Evolutionary conservation across 1,140 invertebrate species (phyloP).

Genomic region (Penaeus indicus): DNA sequence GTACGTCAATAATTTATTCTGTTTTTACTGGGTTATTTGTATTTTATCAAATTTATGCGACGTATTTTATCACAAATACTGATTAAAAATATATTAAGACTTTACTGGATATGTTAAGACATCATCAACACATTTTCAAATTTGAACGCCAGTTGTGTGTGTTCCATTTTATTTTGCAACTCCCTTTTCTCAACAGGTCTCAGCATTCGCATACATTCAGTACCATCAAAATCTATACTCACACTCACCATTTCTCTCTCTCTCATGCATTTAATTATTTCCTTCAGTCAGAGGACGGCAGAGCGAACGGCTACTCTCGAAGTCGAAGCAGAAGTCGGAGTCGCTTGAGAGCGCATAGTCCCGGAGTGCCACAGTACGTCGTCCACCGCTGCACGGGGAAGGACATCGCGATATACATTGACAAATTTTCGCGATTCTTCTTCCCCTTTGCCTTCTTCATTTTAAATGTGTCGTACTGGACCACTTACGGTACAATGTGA

Average conservation of each 20-base stretch:
- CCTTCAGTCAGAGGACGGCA: slow-evolving; percentile 64
- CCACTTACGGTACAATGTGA: slow-evolving; percentile 74
- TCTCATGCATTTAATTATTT: background rate
- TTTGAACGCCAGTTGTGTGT: background rate
- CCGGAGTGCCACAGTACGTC: slow-evolving; percentile 79
- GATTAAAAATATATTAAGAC: too few species aligned
- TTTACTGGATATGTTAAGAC: too few species aligned
- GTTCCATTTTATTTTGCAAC: background rate
- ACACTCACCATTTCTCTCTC: background rate
- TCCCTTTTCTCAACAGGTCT: background rate
- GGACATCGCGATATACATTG: slow-evolving; percentile 87
- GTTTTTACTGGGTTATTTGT: too few species aligned
- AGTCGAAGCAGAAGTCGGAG: slow-evolving; percentile 67
- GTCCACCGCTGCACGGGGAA: slow-evolving; percentile 85
- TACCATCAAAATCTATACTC: too few species aligned
- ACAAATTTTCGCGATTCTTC: slow-evolving; percentile 82
- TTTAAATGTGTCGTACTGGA: slow-evolving; percentile 87
- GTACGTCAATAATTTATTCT: too few species aligned
- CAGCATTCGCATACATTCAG: too few species aligned
- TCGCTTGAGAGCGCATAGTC: slow-evolving; percentile 63
- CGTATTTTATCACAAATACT: too few species aligned
- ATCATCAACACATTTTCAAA: too few species aligned
- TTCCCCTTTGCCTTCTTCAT: slow-evolving; percentile 83
- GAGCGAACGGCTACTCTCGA: slow-evolving; percentile 65
- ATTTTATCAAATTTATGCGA: too few species aligned